These are phyloP conservation scores for Caenorhabditis sp. DNA, from an alignment of 2,888 invertebrate genomes.

Conservation along the genomic window DNA sequence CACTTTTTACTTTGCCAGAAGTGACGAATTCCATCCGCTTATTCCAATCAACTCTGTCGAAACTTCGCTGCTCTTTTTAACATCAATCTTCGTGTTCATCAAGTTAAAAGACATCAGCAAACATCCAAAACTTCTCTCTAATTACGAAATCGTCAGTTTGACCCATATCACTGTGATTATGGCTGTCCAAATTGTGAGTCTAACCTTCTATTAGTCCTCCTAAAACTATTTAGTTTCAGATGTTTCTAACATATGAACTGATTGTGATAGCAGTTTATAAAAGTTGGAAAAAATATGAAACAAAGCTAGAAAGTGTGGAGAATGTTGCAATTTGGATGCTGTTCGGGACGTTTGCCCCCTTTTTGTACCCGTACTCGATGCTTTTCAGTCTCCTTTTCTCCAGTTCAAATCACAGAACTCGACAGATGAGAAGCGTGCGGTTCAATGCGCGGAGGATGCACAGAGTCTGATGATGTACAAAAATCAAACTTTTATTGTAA, in stretches of 20 bases:
- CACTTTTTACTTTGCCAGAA: neutral
- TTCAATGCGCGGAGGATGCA: conserved; percentile 25
- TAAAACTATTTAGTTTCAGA: neutral
- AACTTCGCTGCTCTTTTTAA: neutral
- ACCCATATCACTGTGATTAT: conserved; percentile 12
- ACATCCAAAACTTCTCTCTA: conserved; percentile 21
- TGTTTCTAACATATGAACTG: neutral
- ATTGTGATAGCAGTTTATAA: neutral
- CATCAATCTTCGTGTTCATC: neutral
- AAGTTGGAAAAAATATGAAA: neutral
- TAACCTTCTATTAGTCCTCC: neutral
- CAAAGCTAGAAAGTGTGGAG: neutral
- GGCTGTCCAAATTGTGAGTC: neutral
- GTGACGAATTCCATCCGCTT: neutral
- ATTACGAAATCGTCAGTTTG: conserved; percentile 15
- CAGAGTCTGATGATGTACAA: neutral
- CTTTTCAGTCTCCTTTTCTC: conserved; percentile 3
- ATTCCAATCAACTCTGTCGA: neutral
- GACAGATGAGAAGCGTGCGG: conserved; percentile 6
- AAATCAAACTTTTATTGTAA: neutral
- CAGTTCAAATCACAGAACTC: neutral
- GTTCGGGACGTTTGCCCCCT: conserved; percentile 12
- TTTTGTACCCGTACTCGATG: conserved; percentile 27
- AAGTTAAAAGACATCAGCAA: conserved; percentile 1
- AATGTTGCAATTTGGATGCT: conserved; percentile 1